A percentile compares a stretch with the other conserved stretches of the same genome.
Evolutionary conservation across 2,113 vertebrate species (phyloP).

Genomic region (Dryoscopus gambensis): DNA sequence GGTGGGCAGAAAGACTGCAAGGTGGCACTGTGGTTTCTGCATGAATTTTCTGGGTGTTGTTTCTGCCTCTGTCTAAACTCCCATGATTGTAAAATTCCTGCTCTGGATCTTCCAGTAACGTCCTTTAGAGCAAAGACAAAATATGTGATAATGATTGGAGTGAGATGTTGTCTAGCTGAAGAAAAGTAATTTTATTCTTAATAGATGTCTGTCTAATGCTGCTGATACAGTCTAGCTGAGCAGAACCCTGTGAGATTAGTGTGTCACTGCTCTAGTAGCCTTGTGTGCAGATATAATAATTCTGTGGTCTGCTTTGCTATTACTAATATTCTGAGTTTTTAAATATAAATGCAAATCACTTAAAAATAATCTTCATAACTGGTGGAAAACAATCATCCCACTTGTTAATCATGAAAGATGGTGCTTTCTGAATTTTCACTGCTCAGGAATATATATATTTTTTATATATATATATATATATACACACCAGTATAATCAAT

Average conservation of each 20-base stretch:
- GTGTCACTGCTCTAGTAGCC: background rate
- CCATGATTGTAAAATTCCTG: background rate
- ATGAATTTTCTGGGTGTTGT: background rate
- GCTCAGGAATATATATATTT: background rate
- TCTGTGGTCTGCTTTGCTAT: background rate
- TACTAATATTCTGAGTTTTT: background rate
- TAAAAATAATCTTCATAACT: background rate
- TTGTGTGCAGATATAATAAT: background rate
- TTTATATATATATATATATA: background rate
- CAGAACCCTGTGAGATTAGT: background rate
- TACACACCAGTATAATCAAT: background rate
- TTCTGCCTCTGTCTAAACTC: background rate
- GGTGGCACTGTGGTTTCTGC: background rate
- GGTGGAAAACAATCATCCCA: background rate
- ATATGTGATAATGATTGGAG: background rate
- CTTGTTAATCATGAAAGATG: background rate
- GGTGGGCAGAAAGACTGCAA: background rate
- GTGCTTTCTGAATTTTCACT: background rate
- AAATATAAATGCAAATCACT: background rate
- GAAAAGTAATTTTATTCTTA: background rate
- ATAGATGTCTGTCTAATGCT: background rate
- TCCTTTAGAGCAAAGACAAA: background rate
- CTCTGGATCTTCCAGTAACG: background rate
- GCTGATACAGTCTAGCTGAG: background rate
- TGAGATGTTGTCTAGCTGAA: background rate